phyloP scores from a whole-genome alignment of 2,113 vertebrate genomes.

The Uropsilus gracilis region DNA sequence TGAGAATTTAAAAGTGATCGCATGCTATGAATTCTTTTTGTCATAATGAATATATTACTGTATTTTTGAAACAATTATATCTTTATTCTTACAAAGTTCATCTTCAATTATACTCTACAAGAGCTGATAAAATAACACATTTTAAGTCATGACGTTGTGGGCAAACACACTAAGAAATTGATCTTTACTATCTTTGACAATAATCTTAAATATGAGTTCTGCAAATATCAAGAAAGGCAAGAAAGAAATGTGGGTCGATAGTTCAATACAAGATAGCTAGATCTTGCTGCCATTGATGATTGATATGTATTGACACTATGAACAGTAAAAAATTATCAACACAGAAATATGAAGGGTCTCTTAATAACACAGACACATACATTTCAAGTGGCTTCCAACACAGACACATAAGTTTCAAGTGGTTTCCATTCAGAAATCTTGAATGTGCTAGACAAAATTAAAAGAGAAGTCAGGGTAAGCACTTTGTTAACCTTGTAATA shows the following conservation, averaged over 20 bases:
- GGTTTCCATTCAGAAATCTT: not conserved
- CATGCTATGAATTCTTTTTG: not conserved
- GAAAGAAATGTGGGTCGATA: not conserved
- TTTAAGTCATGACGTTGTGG: not conserved
- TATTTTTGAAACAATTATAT: not conserved
- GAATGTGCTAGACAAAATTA: not conserved
- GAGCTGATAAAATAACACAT: not conserved
- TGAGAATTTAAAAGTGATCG: not conserved
- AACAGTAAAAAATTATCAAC: not conserved
- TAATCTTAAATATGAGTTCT: not conserved
- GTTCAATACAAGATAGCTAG: not conserved
- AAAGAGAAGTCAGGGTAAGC: not conserved
- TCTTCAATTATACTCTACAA: not conserved
- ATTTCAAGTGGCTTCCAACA: not conserved
- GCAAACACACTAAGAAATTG: not conserved
- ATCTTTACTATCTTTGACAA: not conserved
- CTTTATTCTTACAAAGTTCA: not conserved
- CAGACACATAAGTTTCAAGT: not conserved
- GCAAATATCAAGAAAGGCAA: not conserved
- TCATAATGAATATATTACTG: not conserved
- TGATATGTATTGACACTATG: not conserved
- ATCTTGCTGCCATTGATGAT: not conserved
- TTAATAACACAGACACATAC: not conserved
- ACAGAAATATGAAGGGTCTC: not conserved
- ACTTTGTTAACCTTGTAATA: not conserved